Evolutionary conservation across 2,113 vertebrate genomes (phyloP).

Genomic region (Tachycineta bicolor): DNA sequence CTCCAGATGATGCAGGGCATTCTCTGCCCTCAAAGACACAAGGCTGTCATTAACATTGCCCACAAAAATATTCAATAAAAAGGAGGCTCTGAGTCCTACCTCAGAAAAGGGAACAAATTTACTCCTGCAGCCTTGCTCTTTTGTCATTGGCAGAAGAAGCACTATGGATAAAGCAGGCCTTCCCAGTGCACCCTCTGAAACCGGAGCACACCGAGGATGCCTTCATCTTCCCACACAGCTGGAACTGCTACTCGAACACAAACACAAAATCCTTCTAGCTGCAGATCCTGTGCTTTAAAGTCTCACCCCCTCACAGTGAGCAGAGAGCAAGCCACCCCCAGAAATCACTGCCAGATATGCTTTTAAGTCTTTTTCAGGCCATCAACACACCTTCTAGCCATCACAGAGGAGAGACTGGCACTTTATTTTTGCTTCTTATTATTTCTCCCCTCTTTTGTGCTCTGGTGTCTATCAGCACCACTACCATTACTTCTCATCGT

Average conservation of each 20-base stretch:
- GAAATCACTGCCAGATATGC: not conserved
- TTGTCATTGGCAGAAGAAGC: not conserved
- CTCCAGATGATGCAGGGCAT: not conserved
- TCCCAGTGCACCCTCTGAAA: not conserved
- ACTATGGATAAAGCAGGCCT: not conserved
- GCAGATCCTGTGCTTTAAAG: not conserved
- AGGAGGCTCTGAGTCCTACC: not conserved
- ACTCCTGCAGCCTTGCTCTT: not conserved
- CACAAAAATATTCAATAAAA: accelerated
- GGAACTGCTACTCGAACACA: not conserved
- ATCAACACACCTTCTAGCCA: not conserved
- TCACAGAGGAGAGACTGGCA: not conserved
- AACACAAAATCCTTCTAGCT: not conserved
- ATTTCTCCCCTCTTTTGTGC: not conserved
- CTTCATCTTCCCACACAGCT: constrained; percentile 20
- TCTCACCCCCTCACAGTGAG: not conserved
- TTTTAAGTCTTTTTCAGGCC: not conserved
- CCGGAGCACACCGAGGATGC: accelerated
- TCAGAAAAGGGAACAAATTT: not conserved
- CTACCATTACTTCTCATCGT: accelerated
- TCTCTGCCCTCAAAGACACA: not conserved
- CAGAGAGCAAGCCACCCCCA: not conserved
- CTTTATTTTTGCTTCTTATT: not conserved
- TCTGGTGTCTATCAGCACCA: not conserved
- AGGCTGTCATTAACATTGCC: not conserved